Evolutionary conservation across 2,888 invertebrate species (phyloP).

Genomic region (Stramonita haemastoma): DNA sequence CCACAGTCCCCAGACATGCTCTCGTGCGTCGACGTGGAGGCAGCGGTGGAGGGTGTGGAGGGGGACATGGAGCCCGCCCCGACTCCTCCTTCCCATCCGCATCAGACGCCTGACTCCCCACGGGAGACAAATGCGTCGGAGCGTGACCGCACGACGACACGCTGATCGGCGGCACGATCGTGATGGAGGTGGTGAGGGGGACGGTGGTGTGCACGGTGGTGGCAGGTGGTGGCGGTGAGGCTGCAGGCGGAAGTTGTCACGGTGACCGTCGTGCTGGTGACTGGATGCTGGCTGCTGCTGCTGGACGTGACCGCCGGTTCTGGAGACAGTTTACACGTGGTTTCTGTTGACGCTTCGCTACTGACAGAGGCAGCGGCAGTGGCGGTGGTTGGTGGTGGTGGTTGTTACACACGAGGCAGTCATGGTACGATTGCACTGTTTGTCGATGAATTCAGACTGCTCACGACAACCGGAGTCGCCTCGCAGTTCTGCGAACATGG

Average conservation of each 20-base stretch:
- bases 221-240: conserved; percentile 22
- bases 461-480: neutral
- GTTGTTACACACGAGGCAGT: neutral
- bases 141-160: conserved; percentile 24
- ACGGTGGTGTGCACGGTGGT: conserved; percentile 45
- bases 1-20: conserved; percentile 20
- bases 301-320: neutral
- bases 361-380: neutral
- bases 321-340: neutral
- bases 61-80: conserved; percentile 17
- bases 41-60: conserved; percentile 12
- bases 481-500: neutral
- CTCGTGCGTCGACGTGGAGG: conserved; percentile 29
- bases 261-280: conserved; percentile 58
- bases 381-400: conserved; percentile 23
- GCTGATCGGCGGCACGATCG: neutral
- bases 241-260: conserved; percentile 48
- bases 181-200: conserved; percentile 47
- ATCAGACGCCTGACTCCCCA: neutral
- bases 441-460: neutral
- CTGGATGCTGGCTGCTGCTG: conserved; percentile 38
- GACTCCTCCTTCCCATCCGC: conserved; percentile 29
- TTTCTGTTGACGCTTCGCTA: conserved; percentile 7
- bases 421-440: neutral
- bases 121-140: neutral